These are phyloP conservation scores for Sebastes hubbsi DNA, from an alignment of 2,797 vertebrate genomes.

Conservation along the genomic window DNA sequence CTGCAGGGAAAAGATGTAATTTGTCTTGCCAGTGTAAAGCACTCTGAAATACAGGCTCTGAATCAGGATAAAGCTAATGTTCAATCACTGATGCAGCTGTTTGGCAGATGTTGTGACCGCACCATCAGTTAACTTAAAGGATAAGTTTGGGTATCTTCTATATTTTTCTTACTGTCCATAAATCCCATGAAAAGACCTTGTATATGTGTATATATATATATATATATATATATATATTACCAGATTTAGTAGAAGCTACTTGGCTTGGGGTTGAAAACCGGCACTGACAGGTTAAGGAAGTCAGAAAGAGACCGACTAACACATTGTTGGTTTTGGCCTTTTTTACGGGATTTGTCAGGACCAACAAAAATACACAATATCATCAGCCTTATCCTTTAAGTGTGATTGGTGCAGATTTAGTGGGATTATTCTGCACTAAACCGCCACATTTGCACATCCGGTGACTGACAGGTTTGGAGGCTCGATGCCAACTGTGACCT, in stretches of 20 bases:
- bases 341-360: neutral
- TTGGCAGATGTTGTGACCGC: neutral
- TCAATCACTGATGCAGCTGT: neutral
- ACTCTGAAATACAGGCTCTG: neutral
- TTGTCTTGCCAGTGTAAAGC: neutral
- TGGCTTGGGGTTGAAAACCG: neutral
- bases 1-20: neutral
- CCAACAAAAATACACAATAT: neutral
- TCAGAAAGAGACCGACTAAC: neutral
- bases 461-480: neutral
- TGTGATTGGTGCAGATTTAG: conserved; percentile 2
- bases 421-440: conserved; percentile 4
- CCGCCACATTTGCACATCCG: neutral
- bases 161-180: neutral
- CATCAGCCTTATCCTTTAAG: neutral
- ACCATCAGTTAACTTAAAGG: neutral
- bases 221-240: neutral
- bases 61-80: neutral
- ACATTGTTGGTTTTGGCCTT: neutral
- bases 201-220: too few species aligned
- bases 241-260: neutral
- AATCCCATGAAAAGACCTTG: neutral
- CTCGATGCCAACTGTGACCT: conserved; percentile 4
- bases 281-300: neutral
- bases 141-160: neutral